Evolutionary conservation across 2,888 invertebrate species (phyloP).

Genomic region (Oscheius myriophilus): DNA sequence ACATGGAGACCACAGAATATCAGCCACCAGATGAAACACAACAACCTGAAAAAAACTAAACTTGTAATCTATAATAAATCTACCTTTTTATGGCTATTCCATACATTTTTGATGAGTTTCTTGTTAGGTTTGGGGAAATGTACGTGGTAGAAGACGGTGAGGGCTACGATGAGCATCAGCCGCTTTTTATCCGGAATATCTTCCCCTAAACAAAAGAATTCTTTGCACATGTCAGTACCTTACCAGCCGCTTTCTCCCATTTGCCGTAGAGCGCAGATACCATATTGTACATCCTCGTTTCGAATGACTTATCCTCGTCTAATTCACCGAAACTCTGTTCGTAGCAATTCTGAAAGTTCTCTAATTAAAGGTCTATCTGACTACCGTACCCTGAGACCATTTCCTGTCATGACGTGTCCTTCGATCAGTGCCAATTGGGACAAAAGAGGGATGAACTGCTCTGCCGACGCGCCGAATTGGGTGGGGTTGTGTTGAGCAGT

Average conservation of each 20-base stretch:
- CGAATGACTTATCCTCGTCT: constrained; percentile 45
- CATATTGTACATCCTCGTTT: constrained; percentile 45
- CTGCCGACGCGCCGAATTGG: constrained; percentile 46
- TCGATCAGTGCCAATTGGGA: constrained; percentile 45
- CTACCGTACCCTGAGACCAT: constrained; percentile 28
- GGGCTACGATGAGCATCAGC: constrained; percentile 43
- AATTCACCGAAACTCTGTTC: constrained; percentile 44
- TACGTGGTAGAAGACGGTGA: constrained; percentile 56
- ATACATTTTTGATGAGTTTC: constrained; percentile 44
- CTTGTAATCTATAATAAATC: not conserved
- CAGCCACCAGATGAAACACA: constrained; percentile 81
- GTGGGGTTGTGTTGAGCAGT: constrained; percentile 57
- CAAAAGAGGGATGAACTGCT: constrained; percentile 43
- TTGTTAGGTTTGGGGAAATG: constrained; percentile 47
- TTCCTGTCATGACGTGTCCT: constrained; percentile 42
- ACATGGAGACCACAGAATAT: constrained; percentile 86
- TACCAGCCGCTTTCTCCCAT: constrained; percentile 59
- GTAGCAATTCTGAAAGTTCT: constrained; percentile 37
- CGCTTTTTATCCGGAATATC: constrained; percentile 56
- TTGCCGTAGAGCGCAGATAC: constrained; percentile 43
- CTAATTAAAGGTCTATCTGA: not conserved
- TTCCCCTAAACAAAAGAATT: constrained; percentile 21
- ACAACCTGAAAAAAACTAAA: constrained; percentile 13
- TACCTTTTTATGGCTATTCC: constrained; percentile 48
- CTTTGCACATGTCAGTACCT: not conserved